Base-by-base conservation (phyloP, 2,113 vertebrate genomes). In the Colius striatus region DNA sequence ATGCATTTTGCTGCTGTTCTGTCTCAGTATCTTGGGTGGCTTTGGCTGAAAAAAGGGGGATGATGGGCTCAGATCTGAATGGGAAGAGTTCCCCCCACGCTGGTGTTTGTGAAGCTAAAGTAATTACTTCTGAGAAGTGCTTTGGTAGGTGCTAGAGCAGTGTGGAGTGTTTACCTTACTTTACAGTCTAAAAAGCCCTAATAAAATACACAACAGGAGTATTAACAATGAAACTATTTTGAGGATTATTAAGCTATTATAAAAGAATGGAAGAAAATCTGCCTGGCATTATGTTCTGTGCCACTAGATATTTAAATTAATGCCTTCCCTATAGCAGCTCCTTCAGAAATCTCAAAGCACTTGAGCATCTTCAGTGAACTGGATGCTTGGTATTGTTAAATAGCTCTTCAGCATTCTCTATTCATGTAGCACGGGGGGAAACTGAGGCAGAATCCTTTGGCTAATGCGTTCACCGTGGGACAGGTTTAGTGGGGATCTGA, bases 241-340 rank as follows among this genome's bases (percentile, higher is more conserved):
- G 82, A 79, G 82, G 92, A 88, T 96, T 96, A 93, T 96, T 96
- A 90, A 93, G 85, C 79, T 89, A 3, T 93, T 93, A 78, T 63
- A 78, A 77, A 90, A 93, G 92, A 91, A 88, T 63, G 87, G 93
- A 74, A 93, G 83, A 14, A 94, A 95, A 92, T 96, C 92, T 90
- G 90, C 80, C 83, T 89, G 92, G 86, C 57, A 58, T 92, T 92
- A 63, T 81, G 90, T 86, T 94, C 79, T 53, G 0, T 84, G 83
- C 85, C 83, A 84, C 68, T 45, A 54, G 92, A 86, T 93, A 78
- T 96, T 94, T 89, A 95, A 95, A 96, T 95, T 81, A 91, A 90
- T 92, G 80, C 88, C 57, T 94, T 92, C 70, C 85, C 76, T 90
- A 81, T 89, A 81, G 79, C 79, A 71, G 61, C 85, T 92, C 57